Evolutionary conservation across 2,888 invertebrate genomes (phyloP).

Genomic region (Pachymerium ferrugineum): DNA sequence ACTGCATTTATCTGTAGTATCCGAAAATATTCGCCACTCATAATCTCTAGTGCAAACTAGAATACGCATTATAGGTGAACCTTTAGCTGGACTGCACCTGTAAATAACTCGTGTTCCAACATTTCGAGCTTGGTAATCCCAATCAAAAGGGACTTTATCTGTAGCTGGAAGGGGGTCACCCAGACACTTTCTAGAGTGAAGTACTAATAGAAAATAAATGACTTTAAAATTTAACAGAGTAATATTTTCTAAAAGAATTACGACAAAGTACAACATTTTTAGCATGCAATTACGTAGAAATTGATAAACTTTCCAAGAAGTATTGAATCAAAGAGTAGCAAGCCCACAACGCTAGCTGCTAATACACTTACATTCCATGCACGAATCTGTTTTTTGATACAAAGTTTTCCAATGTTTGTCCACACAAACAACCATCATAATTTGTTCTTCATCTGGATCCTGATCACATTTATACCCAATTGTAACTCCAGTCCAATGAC

Average conservation of each 20-base stretch:
- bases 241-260: too few species aligned
- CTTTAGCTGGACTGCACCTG: not conserved
- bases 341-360: too few species aligned
- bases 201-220: too few species aligned
- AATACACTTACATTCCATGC: not conserved
- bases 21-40: not conserved
- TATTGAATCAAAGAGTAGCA: too few species aligned
- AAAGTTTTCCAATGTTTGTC: not conserved
- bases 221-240: not conserved
- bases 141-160: not conserved
- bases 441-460: not conserved
- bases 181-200: not conserved
- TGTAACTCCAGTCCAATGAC: not conserved
- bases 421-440: not conserved
- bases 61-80: not conserved
- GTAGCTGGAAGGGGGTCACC: not conserved
- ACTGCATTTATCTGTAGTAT: not conserved
- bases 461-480: not conserved
- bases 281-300: too few species aligned
- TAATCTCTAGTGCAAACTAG: not conserved
- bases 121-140: not conserved
- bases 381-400: not conserved
- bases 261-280: too few species aligned
- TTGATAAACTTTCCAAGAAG: too few species aligned
- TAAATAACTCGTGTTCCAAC: not conserved